phyloP scores from a whole-genome alignment of 2,888 invertebrate species.

The Polietes domitor region DNA sequence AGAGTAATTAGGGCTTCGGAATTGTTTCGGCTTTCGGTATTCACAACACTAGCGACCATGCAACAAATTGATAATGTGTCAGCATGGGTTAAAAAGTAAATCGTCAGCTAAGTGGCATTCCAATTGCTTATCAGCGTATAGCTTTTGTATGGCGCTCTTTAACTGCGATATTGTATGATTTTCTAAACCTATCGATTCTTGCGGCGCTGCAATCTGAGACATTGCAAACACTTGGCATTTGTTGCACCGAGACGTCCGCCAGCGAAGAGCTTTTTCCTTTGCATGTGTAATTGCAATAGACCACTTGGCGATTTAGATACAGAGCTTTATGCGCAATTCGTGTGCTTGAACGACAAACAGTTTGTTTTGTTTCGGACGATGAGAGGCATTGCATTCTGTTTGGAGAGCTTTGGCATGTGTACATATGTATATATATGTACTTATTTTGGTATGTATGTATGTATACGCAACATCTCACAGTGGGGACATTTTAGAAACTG shows the following conservation, averaged over 20 bases:
- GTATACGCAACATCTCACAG: no score
- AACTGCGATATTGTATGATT: not conserved
- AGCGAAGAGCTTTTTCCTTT: conserved; percentile 64
- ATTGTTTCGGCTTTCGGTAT: no score
- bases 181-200: not conserved
- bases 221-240: conserved; percentile 64
- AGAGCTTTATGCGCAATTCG: conserved; percentile 26
- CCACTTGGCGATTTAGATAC: conserved; percentile 6
- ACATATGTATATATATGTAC: not conserved
- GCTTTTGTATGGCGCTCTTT: conserved; percentile 41
- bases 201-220: conserved; percentile 18
- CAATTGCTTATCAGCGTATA: conserved; percentile 35
- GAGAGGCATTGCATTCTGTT: conserved; percentile 11
- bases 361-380: not conserved
- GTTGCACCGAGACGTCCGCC: conserved; percentile 58
- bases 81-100: no score
- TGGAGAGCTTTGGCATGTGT: not conserved
- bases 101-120: no score
- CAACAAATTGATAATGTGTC: no score
- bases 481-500: no score
- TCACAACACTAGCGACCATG: no score
- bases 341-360: not conserved
- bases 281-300: conserved; percentile 34
- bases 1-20: no score
- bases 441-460: no score